Conservation (phyloP, 1,140 invertebrate species). For the Drosophila ogumai region DNA sequence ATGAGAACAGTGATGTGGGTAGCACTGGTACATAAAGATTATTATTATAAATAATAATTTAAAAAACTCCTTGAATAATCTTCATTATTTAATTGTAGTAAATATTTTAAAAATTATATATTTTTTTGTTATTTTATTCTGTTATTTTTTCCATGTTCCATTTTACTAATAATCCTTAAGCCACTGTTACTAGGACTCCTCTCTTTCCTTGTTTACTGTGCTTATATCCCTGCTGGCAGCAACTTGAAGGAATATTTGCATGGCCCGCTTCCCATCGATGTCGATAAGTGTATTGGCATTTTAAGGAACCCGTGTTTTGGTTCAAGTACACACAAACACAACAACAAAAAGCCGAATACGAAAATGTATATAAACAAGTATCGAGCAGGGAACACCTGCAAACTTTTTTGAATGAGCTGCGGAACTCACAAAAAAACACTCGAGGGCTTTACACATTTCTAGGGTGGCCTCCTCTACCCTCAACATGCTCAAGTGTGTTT, state of each 20-base stretch:
- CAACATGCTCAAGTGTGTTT: slow-evolving; percentile 57
- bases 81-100: background rate
- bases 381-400: slow-evolving; percentile 72
- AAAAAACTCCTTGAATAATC: background rate
- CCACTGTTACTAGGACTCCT: slow-evolving; percentile 41
- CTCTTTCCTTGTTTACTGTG: slow-evolving; percentile 62
- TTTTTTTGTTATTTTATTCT: background rate
- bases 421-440: slow-evolving; percentile 53
- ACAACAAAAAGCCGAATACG: slow-evolving; percentile 43
- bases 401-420: slow-evolving; percentile 72
- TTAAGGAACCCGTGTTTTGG: slow-evolving; percentile 65
- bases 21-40: no score
- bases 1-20: slow-evolving; percentile 48
- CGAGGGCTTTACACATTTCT: slow-evolving; percentile 73
- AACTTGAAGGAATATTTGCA: slow-evolving; percentile 75
- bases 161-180: background rate
- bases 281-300: slow-evolving; percentile 77
- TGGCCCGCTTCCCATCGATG: slow-evolving; percentile 65
- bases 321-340: slow-evolving; percentile 63
- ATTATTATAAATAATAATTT: no score
- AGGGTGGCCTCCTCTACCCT: slow-evolving; percentile 70
- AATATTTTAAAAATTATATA: background rate
- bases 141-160: background rate
- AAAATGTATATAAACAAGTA: slow-evolving; percentile 41
- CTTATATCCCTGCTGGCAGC: slow-evolving; percentile 72